These are phyloP conservation scores for Dryadula phaetusa DNA, from an alignment of 2,888 invertebrate genomes.

Conservation along the genomic window DNA sequence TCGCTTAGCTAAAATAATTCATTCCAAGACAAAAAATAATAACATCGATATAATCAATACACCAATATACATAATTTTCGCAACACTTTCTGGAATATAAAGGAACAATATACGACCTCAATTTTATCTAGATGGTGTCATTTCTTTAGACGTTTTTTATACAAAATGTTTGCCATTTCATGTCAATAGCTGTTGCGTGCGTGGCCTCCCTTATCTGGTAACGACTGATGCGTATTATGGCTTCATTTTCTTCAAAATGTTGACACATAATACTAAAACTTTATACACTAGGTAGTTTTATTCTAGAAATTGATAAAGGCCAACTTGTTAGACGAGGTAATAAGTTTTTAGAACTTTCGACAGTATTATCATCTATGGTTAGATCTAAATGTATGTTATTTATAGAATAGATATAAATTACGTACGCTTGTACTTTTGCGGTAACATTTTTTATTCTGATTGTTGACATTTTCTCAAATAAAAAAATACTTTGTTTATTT, in stretches of 20 bases:
- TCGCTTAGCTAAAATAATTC: neutral
- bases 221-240: constrained; percentile 32
- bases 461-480: no score
- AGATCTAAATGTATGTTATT: neutral
- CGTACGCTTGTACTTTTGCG: no score
- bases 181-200: constrained; percentile 47
- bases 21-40: neutral
- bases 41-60: neutral
- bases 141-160: constrained; percentile 27
- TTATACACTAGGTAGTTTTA: constrained; percentile 21
- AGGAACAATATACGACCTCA: constrained; percentile 4
- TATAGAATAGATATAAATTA: neutral
- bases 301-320: constrained; percentile 1
- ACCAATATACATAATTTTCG: constrained; percentile 1
- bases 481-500: no score
- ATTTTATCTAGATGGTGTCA: constrained; percentile 25
- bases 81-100: constrained; percentile 5
- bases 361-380: neutral
- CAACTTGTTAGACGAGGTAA: neutral
- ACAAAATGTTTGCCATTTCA: constrained; percentile 32
- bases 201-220: constrained; percentile 52
- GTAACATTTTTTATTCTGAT: no score
- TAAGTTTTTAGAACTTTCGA: neutral
- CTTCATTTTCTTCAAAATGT: constrained; percentile 41
- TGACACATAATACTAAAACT: constrained; percentile 44